phyloP scores from a whole-genome alignment of 1,140 invertebrate genomes.

The Bombus polaris region DNA sequence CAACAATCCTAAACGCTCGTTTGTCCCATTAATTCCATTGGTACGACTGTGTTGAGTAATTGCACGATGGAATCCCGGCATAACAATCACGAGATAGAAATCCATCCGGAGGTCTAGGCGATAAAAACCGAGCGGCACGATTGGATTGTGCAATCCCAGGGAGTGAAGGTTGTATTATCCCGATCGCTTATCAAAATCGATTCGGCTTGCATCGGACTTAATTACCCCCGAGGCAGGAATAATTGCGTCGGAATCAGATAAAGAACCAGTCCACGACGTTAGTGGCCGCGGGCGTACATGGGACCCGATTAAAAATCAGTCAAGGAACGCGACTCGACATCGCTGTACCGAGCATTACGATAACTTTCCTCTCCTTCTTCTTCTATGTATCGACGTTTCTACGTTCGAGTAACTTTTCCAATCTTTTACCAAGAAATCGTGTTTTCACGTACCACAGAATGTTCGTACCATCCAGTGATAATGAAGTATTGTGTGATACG shows the following conservation, averaged over 20 bases:
- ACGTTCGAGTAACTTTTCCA: not conserved
- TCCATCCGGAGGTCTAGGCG: not conserved
- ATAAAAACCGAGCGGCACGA: not conserved
- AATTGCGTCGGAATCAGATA: conserved; percentile 54
- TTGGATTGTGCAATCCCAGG: conserved; percentile 18
- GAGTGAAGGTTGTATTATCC: conserved; percentile 16
- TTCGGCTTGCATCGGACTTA: conserved; percentile 30
- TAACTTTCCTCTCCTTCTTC: not conserved
- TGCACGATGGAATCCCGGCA: not conserved
- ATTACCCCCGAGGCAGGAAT: conserved; percentile 50
- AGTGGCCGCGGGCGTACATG: conserved; percentile 13
- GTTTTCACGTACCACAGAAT: not conserved
- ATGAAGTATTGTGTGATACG: too few species aligned
- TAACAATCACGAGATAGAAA: not conserved
- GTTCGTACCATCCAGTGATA: not conserved
- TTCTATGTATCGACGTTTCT: too few species aligned
- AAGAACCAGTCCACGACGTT: conserved; percentile 41
- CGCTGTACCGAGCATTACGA: conserved; percentile 9
- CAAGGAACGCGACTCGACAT: conserved; percentile 24
- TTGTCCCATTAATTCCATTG: not conserved
- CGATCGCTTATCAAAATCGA: conserved; percentile 47
- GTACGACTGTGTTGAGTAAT: not conserved
- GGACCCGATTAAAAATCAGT: conserved; percentile 25
- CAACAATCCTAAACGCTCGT: not conserved
- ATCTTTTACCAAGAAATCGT: not conserved